Conservation (phyloP, 1,140 invertebrate genomes). For the Caenorhabditis tropicalis region DNA sequence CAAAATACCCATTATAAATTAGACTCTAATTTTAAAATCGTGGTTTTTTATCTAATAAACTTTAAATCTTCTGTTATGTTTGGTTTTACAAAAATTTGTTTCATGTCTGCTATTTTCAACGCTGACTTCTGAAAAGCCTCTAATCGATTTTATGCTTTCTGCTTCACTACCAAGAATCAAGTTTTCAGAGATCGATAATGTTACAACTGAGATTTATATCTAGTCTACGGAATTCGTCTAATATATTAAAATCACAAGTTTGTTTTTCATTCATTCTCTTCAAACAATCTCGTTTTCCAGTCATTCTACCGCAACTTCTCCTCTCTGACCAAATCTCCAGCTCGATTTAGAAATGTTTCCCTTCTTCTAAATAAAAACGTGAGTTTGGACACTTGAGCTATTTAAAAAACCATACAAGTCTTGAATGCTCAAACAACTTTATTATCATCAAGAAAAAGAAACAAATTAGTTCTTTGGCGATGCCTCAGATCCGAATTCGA, state of each 20-base stretch:
- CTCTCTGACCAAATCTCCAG: neutral
- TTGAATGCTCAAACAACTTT: neutral
- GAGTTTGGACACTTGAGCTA: neutral
- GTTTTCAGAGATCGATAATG: conserved; percentile 42
- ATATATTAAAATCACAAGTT: neutral
- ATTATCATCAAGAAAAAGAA: neutral
- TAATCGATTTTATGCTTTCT: neutral
- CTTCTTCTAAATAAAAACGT: conserved; percentile 9
- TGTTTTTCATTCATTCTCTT: neutral
- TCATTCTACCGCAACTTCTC: neutral
- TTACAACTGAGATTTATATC: conserved; percentile 16
- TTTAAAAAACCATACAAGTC: neutral
- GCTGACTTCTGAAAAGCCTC: neutral
- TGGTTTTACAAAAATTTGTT: too few species aligned
- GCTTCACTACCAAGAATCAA: neutral
- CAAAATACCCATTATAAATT: neutral
- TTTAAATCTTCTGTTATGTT: neutral
- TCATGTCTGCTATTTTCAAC: too few species aligned
- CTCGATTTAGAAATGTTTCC: neutral
- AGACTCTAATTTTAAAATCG: too few species aligned
- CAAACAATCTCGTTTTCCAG: conserved; percentile 2
- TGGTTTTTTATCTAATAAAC: too few species aligned
- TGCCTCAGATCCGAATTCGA: conserved; percentile 6
- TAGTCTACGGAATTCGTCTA: neutral
- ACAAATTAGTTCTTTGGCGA: neutral